Evolutionary conservation across 2,888 invertebrate genomes (phyloP).

Genomic region (Drosophila aldrichi): DNA sequence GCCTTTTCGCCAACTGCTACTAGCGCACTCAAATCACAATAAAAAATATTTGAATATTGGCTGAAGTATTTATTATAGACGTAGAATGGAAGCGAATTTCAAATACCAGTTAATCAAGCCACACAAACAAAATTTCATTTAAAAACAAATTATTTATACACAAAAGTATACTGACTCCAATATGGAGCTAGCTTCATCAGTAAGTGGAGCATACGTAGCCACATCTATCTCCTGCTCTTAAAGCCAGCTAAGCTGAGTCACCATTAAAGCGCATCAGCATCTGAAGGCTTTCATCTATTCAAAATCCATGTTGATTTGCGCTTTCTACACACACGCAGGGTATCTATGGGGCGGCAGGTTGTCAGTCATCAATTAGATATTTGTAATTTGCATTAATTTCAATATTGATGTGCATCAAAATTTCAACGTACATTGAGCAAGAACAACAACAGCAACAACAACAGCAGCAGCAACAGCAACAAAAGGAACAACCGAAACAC

Average conservation of each 20-base stretch:
- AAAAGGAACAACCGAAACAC: constrained; percentile 19
- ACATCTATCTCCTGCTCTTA: no score
- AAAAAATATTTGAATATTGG: not conserved
- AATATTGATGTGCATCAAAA: constrained; percentile 44
- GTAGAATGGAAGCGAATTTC: not conserved
- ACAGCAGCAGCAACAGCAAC: not conserved
- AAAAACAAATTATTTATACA: no score
- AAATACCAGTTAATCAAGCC: not conserved
- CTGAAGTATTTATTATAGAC: not conserved
- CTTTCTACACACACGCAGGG: not conserved
- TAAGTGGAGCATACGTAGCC: no score
- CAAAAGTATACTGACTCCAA: no score
- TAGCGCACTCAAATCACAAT: not conserved
- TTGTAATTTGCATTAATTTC: constrained; percentile 72
- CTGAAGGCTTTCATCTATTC: not conserved
- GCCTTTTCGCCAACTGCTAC: constrained; percentile 20
- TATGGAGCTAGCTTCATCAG: no score
- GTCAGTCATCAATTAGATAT: constrained; percentile 44
- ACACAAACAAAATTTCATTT: no score
- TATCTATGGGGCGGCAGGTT: constrained; percentile 8
- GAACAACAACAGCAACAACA: not conserved
- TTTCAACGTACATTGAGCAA: constrained; percentile 9
- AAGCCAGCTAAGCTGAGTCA: no score
- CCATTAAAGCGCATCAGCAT: no score
- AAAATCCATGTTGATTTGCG: not conserved